Evolutionary conservation across 2,797 vertebrate genomes (phyloP), one percentile per base, ranked within the genome.

Genomic region (Aulostomus chinensis): DNA sequence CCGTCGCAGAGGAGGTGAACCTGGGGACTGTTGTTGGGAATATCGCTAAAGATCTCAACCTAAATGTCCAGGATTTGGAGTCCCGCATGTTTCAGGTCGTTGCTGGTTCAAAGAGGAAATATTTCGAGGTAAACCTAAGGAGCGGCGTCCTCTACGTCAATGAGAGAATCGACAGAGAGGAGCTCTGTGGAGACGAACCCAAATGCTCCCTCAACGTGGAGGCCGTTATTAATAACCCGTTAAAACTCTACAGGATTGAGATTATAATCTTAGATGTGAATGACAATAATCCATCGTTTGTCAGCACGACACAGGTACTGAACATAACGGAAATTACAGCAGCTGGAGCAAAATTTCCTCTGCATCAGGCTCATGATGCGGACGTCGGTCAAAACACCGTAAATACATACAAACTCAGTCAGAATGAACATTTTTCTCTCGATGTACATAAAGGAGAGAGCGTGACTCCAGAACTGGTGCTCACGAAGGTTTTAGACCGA

Each of bases 1-100:
- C 92, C 0, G 87, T 94, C 40, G 85, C 66, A 25, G 94, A 95
- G 83, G 94, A 95, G 77, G 84, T 92, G 43, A 89, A 86, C 6
- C 78, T 45, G 3, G 94, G 93, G 4, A 84, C 92, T 11, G 76
- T 90, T 43, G 92, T 95, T 60, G 94, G 94, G 53, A 91, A 93
- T 80, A 86, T 95, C 73, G 91, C 90, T 0, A 83, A 61, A 28
- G 93, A 94, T 43, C 73, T 95, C 49, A 90, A 85, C 45, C 67
- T 95, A 21, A 92, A 91, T 51, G 78, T 93, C 14, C 87, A 89
- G 65, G 90, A 91, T 5, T 50, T 96, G 70, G 89, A 89, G 50
- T 75, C 87, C 0, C 80, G 93, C 17, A 90, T 68, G 90, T 73
- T 91, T 86, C 73, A 89, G 83, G 63, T 91, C 83, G 73, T 91